Base-by-base conservation (phyloP, 2,888 invertebrate genomes). In the Cecidostiba fungosa region DNA sequence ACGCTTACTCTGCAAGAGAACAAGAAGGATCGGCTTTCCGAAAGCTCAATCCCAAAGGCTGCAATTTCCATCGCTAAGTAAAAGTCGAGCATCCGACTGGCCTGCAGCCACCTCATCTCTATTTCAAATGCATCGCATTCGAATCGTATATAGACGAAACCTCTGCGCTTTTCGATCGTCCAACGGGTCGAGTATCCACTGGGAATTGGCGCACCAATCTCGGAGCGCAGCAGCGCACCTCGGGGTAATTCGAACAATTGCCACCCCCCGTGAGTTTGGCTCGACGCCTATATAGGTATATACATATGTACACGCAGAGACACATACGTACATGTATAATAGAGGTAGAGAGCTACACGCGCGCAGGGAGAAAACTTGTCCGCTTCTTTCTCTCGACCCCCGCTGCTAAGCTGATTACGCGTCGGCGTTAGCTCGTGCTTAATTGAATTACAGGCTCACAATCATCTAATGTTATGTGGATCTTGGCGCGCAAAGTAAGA, bases 391-490 rank as follows among this genome's bases (percentile, higher is more conserved):
- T 54, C 66, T n/a, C 72, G 72, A 32, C 70, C 47, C 59, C 43
- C 8, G 66, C 87, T 88, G 90, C 89, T 91, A 91, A 91, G 89
- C 90, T 91, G 90, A 91, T 91, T 91, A 91, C 88, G 88, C 88
- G 85, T 83, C 84, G 78, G 86, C 88, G 88, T 88, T 88, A 86
- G 88, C 89, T 89, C 87, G 47, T 87, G 81, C 89, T 89, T 90
- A 90, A 91, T 90, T 88, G 88, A 90, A 91, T 91, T 90, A 90
- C 89, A 88, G 88, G 89, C 90, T 90, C 89, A 89, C 90, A 91
- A 91, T 91, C 89, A 89, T 90, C 90, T 90, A 90, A 91, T 90
- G 90, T 90, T 89, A 88, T 88, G 89, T 89, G 88, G 87, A 88
- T 72, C 80, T 77, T 80, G 14, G 77, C 43, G 54, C 32, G 54